Conservation (phyloP, 2,797 vertebrate genomes). For the Lepus oiostolus region DNA sequence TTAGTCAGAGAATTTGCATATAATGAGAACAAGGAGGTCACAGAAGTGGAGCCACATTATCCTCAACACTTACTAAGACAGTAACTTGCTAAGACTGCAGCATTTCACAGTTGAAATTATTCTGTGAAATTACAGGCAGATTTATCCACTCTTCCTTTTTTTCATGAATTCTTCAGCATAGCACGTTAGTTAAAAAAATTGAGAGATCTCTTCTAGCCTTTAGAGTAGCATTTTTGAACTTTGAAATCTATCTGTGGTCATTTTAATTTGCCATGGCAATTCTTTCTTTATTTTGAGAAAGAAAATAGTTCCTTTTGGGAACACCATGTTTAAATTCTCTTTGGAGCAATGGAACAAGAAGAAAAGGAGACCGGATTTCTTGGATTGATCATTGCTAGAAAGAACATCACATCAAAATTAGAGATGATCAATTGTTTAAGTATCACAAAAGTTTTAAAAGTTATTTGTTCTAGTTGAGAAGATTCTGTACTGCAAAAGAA, state of each 20-base stretch:
- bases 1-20: constrained; percentile 2
- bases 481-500: too few relatives aligned
- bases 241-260: not conserved
- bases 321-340: not conserved
- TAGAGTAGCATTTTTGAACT: not conserved
- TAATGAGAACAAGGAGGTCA: not conserved
- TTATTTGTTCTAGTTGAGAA: not conserved
- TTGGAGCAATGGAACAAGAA: not conserved
- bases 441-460: not conserved
- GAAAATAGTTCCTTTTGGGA: not conserved
- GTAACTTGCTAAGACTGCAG: not conserved
- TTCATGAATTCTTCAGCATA: constrained; percentile 56
- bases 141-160: constrained; percentile 25
- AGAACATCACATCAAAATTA: not conserved
- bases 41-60: not conserved
- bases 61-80: not conserved
- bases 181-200: constrained; percentile 56
- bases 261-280: constrained; percentile 45
- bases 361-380: not conserved
- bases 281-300: constrained; percentile 11
- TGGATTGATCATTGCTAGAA: not conserved
- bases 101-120: constrained; percentile 64
- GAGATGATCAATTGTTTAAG: not conserved
- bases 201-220: not conserved
- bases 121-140: constrained; percentile 58